Conservation (phyloP, 2,113 vertebrate species). For the Hippoglossus stenolepis region DNA sequence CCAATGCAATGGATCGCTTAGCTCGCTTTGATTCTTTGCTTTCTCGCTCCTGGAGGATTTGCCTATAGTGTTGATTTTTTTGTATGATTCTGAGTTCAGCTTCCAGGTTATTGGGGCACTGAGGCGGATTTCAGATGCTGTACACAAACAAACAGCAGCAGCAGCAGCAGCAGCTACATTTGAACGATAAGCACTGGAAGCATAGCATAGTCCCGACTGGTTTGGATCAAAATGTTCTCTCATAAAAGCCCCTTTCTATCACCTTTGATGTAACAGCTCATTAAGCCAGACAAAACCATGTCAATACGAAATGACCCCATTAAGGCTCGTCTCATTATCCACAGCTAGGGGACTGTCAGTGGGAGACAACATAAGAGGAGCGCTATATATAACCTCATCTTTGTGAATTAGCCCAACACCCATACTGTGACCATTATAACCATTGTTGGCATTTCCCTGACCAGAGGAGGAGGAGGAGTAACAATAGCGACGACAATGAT, state of each 20-base stretch:
- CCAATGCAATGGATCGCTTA: constrained; percentile 19
- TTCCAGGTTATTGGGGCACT: constrained; percentile 5
- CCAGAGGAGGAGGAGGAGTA: constrained; percentile 37
- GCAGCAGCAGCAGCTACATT: constrained; percentile 1
- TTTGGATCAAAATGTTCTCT: constrained; percentile 48
- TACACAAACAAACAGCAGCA: constrained; percentile 9
- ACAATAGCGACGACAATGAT: constrained; percentile 52
- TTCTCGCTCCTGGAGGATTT: constrained; percentile 21
- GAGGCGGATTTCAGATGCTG: constrained; percentile 7
- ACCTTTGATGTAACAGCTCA: constrained; percentile 74
- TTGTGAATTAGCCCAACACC: constrained; percentile 64
- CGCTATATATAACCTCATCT: constrained; percentile 71
- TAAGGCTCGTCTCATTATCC: constrained; percentile 72
- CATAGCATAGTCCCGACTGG: constrained; percentile 6
- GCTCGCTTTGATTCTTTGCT: constrained; percentile 29
- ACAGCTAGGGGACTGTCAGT: constrained; percentile 68
- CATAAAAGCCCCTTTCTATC: constrained; percentile 59
- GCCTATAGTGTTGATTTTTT: constrained; percentile 13
- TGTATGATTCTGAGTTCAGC: constrained; percentile 7
- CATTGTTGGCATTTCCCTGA: constrained; percentile 63
- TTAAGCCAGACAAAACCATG: constrained; percentile 72
- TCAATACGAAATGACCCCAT: constrained; percentile 73
- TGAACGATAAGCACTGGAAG: constrained; percentile 27
- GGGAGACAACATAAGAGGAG: constrained; percentile 65
- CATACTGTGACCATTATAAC: constrained; percentile 56